phyloP scores from a whole-genome alignment of 2,888 invertebrate genomes.

The Ectobius pallidus region DNA sequence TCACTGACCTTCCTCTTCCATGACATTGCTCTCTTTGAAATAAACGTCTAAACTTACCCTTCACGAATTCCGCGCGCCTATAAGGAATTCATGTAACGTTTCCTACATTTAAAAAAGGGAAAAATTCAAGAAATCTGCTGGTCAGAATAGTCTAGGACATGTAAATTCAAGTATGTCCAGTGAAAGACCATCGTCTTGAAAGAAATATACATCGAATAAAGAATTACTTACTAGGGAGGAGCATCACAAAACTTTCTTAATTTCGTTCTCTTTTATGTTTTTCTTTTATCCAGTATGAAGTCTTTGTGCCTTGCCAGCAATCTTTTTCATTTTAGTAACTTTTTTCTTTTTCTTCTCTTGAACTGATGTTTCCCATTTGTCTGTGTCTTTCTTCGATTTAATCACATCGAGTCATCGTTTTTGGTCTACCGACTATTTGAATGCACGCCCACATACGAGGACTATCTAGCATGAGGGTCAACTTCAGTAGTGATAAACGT shows the following conservation, averaged over 20 bases:
- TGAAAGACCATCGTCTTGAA: neutral
- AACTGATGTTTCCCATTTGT: neutral
- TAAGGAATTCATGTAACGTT: too few relatives aligned
- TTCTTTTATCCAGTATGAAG: neutral
- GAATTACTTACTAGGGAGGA: neutral
- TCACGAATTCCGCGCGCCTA: too few relatives aligned
- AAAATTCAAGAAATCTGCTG: too few relatives aligned
- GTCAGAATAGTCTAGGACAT: neutral
- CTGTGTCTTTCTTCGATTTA: neutral
- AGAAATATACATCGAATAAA: neutral
- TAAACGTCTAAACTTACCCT: too few relatives aligned
- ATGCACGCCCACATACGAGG: neutral
- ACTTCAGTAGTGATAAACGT: conserved; percentile 3
- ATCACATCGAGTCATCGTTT: conserved; percentile 1
- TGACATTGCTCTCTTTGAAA: too few relatives aligned
- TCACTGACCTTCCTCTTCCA: too few relatives aligned
- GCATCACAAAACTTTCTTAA: conserved; percentile 19
- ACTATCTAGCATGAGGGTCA: neutral
- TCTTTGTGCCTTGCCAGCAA: conserved; percentile 9
- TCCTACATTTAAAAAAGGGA: too few relatives aligned
- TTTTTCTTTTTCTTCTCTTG: neutral
- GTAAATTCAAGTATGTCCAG: neutral
- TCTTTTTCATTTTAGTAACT: neutral
- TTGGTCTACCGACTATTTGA: neutral
- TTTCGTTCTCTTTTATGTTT: neutral